These are phyloP conservation scores for Nephrotoma flavescens DNA, from an alignment of 2,888 invertebrate species.

Conservation along the genomic window DNA sequence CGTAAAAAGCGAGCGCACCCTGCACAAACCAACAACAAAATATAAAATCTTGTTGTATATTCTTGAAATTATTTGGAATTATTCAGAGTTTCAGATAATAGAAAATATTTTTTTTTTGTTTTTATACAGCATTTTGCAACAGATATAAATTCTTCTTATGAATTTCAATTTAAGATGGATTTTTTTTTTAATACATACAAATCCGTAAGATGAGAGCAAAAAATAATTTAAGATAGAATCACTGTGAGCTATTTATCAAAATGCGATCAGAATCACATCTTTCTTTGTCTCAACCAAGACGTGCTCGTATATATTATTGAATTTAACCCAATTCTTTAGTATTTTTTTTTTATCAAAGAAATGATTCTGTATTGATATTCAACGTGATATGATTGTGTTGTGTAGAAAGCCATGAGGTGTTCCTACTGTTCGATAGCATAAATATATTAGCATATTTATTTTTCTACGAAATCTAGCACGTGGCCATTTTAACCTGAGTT, in stretches of 20 bases:
- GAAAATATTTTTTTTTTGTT: background rate
- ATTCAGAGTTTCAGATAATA: background rate
- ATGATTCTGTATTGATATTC: too few species aligned
- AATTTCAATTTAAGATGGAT: background rate
- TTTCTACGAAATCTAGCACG: too few species aligned
- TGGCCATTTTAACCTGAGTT: too few species aligned
- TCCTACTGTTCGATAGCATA: too few species aligned
- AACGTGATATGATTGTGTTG: too few species aligned
- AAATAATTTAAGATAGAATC: background rate
- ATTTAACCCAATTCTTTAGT: too few species aligned
- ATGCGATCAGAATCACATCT: background rate
- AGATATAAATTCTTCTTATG: background rate
- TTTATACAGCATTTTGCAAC: background rate
- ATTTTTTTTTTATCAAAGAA: too few species aligned
- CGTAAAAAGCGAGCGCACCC: background rate
- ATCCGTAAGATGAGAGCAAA: background rate
- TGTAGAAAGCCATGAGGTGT: too few species aligned
- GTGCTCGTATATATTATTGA: too few species aligned
- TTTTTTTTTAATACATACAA: background rate
- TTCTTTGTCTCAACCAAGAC: too few species aligned
- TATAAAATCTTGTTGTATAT: background rate
- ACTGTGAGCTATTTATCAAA: background rate
- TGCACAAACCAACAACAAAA: background rate
- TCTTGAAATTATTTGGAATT: background rate
- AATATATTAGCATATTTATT: too few species aligned